A percentile compares a stretch with the other conserved stretches of the same genome.
Conservation (phyloP, 2,797 vertebrate species). For the Acipenser transmontanus region DNA sequence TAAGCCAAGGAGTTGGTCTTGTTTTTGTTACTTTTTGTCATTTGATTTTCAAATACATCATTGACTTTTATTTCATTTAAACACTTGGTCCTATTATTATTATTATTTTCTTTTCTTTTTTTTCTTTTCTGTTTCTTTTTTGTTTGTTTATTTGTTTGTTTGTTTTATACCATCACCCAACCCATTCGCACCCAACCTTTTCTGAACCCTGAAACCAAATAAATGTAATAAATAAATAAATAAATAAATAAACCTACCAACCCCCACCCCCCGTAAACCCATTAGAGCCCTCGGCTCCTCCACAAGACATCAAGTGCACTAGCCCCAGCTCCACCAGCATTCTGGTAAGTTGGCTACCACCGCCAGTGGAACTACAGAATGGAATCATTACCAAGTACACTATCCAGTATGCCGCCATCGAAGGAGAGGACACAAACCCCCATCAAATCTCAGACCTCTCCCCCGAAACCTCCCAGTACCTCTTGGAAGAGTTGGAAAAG, state of each 20-base stretch:
- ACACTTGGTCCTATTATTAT: constrained; percentile 43
- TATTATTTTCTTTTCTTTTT: constrained; percentile 77
- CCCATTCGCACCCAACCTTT: constrained; percentile 71
- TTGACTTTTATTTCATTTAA: constrained; percentile 57
- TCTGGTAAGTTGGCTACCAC: constrained; percentile 98
- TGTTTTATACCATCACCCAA: constrained; percentile 68
- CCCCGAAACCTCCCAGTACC: constrained; percentile 78
- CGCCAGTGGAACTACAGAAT: constrained; percentile 85
- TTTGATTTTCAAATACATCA: constrained; percentile 48
- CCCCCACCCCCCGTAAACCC: constrained; percentile 29
- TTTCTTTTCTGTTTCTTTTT: constrained; percentile 59
- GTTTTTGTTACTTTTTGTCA: constrained; percentile 53
- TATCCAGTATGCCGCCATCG: constrained; percentile 75
- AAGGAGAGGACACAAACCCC: constrained; percentile 78
- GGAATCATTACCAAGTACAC: constrained; percentile 89
- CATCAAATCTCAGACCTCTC: constrained; percentile 75
- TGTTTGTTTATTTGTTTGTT: constrained; percentile 46
- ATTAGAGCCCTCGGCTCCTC: constrained; percentile 93
- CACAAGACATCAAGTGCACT: constrained; percentile 89
- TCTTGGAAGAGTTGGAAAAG: constrained; percentile 99
- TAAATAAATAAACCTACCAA: constrained; percentile 25
- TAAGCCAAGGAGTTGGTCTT: constrained; percentile 72
- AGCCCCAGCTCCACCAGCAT: constrained; percentile 96
- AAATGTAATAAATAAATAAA: constrained; percentile 32
- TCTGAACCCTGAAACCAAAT: constrained; percentile 65